phyloP scores from a whole-genome alignment of 2,888 invertebrate genomes.

The Zonitis immaculata region DNA sequence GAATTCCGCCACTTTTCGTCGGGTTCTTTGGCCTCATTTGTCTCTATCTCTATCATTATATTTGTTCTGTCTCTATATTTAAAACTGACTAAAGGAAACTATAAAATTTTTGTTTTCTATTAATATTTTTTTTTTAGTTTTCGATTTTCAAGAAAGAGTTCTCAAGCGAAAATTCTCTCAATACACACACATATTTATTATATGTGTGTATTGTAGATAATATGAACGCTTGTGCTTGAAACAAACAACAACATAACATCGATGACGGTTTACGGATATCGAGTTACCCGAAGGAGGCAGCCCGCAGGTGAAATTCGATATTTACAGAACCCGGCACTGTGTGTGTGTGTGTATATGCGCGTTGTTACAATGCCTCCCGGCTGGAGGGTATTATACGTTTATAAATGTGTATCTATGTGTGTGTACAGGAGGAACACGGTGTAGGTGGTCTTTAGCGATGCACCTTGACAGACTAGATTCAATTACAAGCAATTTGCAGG shows the following conservation, averaged over 20 bases:
- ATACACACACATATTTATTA: no score
- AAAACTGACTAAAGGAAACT: conserved; percentile 1
- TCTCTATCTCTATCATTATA: neutral
- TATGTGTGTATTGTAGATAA: neutral
- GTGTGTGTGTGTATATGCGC: neutral
- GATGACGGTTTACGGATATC: conserved; percentile 33
- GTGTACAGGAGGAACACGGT: conserved; percentile 2
- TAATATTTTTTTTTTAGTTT: neutral
- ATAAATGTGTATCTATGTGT: neutral
- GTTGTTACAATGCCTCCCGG: conserved; percentile 1
- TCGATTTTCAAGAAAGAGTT: neutral
- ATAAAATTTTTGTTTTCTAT: neutral
- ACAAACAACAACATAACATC: conserved; percentile 2
- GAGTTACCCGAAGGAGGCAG: conserved; percentile 40
- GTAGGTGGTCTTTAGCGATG: conserved; percentile 6
- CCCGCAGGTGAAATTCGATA: conserved; percentile 46
- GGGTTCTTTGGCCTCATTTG: conserved; percentile 8
- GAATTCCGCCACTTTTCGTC: conserved; percentile 27
- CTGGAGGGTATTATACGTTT: conserved; percentile 1
- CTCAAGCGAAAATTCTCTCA: neutral
- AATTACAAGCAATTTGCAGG: conserved; percentile 3
- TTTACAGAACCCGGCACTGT: conserved; percentile 6
- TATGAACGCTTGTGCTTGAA: neutral
- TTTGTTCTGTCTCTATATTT: neutral
- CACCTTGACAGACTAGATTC: conserved; percentile 6